These are phyloP conservation scores for Trissolcus basalis DNA, from an alignment of 1,140 invertebrate genomes.

Conservation along the genomic window DNA sequence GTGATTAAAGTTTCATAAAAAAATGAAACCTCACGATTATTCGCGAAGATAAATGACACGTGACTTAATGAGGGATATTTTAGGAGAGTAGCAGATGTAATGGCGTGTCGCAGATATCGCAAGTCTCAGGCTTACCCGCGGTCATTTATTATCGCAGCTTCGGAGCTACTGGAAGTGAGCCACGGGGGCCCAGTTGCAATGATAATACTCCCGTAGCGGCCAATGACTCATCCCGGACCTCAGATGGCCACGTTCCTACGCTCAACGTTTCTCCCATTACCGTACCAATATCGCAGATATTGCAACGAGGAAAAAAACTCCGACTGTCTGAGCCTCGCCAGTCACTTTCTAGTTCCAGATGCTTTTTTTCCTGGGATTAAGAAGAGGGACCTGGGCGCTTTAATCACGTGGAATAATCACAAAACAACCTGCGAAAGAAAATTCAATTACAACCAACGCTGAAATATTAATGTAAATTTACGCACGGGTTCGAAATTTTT, in stretches of 20 bases:
- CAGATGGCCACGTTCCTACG: slow-evolving; percentile 63
- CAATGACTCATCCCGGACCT: slow-evolving; percentile 70
- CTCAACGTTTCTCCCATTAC: slow-evolving; percentile 65
- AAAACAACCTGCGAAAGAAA: slow-evolving; percentile 13
- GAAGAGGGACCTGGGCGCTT: slow-evolving; percentile 16
- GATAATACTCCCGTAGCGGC: slow-evolving; percentile 66
- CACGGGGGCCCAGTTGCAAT: slow-evolving; percentile 64
- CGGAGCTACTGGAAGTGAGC: slow-evolving; percentile 62
- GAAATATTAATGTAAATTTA: slow-evolving; percentile 47
- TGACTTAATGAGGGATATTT: slow-evolving; percentile 59
- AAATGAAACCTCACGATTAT: slow-evolving; percentile 46
- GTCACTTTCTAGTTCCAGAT: slow-evolving; percentile 22
- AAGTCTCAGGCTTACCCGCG: slow-evolving; percentile 52
- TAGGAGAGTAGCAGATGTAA: slow-evolving; percentile 58
- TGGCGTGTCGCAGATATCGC: slow-evolving; percentile 61
- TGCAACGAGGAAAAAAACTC: slow-evolving; percentile 44
- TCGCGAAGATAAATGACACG: slow-evolving; percentile 46
- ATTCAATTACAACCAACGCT: slow-evolving; percentile 38
- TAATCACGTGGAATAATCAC: slow-evolving; percentile 44
- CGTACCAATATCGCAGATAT: slow-evolving; percentile 61
- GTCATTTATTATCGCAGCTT: slow-evolving; percentile 65
- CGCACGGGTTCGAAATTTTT: too few species aligned
- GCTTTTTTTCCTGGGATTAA: slow-evolving; percentile 43
- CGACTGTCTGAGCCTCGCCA: slow-evolving; percentile 30
- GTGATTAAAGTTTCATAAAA: slow-evolving; percentile 20